phyloP scores from a whole-genome alignment of 1,140 invertebrate species.

The Bursaphelenchus mucronatus region DNA sequence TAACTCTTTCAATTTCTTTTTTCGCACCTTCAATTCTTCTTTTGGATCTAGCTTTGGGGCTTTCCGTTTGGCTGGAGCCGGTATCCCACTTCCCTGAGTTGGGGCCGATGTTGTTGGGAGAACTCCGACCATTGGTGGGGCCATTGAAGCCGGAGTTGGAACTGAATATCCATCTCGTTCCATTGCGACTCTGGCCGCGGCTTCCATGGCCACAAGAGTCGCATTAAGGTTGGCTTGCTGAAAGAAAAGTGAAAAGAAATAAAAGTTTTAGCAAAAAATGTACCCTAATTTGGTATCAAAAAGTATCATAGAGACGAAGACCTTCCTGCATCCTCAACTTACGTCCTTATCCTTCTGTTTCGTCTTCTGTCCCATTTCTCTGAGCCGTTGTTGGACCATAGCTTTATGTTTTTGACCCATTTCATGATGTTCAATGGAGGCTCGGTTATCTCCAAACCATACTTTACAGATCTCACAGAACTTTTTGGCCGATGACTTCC shows the following conservation, averaged over 20 bases:
- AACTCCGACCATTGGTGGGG: constrained; percentile 2
- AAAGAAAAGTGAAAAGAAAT: constrained; percentile 6
- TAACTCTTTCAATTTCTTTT: constrained; percentile 37
- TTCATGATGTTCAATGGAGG: constrained; percentile 91
- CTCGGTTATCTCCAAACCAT: constrained; percentile 94
- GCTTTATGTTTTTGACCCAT: constrained; percentile 85
- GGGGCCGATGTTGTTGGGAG: not conserved
- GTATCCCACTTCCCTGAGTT: not conserved
- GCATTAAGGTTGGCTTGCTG: constrained; percentile 20
- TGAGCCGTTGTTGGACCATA: constrained; percentile 80
- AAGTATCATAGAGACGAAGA: constrained; percentile 6
- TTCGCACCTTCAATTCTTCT: constrained; percentile 27
- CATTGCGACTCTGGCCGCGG: constrained; percentile 37
- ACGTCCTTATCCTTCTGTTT: constrained; percentile 39
- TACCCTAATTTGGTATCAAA: not conserved
- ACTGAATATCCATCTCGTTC: constrained; percentile 28
- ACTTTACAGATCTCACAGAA: constrained; percentile 96
- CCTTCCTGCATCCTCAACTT: not conserved
- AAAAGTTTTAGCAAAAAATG: not conserved
- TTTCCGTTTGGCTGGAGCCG: constrained; percentile 15
- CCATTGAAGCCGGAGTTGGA: constrained; percentile 23
- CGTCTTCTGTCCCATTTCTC: constrained; percentile 67
- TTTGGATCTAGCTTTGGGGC: constrained; percentile 3
- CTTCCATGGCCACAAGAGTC: constrained; percentile 35
- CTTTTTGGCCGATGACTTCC: constrained; percentile 90